Evolutionary conservation across 2,888 invertebrate species (phyloP).

Genomic region (Leptothorax acervorum): DNA sequence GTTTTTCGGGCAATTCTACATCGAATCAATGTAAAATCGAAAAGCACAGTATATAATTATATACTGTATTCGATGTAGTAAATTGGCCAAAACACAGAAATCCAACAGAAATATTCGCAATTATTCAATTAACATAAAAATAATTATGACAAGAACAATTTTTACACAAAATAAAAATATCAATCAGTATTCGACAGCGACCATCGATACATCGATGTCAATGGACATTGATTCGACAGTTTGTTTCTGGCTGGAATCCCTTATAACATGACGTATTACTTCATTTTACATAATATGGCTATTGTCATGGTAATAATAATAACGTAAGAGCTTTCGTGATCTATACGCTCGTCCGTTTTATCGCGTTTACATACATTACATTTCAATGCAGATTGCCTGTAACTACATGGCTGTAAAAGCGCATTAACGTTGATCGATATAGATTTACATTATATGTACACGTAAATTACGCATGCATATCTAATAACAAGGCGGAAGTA

Average conservation of each 20-base stretch:
- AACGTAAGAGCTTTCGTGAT: conserved; percentile 40
- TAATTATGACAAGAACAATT: too few relatives aligned
- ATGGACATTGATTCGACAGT: too few relatives aligned
- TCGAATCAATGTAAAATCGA: too few relatives aligned
- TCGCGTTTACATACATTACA: conserved; percentile 45
- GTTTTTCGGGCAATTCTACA: too few relatives aligned
- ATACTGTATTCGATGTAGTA: too few relatives aligned
- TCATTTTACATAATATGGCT: conserved; percentile 45
- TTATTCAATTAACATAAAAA: too few relatives aligned
- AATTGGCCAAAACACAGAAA: too few relatives aligned
- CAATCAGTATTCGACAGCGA: too few relatives aligned
- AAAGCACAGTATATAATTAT: too few relatives aligned
- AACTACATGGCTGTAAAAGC: conserved; percentile 44
- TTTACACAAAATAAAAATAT: too few relatives aligned
- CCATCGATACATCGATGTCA: too few relatives aligned
- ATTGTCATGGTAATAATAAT: conserved; percentile 53
- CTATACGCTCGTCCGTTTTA: conserved; percentile 14
- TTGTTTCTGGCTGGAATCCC: not conserved
- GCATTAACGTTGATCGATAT: conserved; percentile 47
- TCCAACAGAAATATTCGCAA: too few relatives aligned
- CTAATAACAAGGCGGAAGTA: conserved; percentile 32
- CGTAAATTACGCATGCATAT: conserved; percentile 15
- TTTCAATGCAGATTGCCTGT: conserved; percentile 48
- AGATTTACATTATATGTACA: conserved; percentile 24
- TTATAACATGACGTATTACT: conserved; percentile 25